Base-by-base conservation (phyloP, 1,140 invertebrate species). In the Pristionchus pacificus region DNA sequence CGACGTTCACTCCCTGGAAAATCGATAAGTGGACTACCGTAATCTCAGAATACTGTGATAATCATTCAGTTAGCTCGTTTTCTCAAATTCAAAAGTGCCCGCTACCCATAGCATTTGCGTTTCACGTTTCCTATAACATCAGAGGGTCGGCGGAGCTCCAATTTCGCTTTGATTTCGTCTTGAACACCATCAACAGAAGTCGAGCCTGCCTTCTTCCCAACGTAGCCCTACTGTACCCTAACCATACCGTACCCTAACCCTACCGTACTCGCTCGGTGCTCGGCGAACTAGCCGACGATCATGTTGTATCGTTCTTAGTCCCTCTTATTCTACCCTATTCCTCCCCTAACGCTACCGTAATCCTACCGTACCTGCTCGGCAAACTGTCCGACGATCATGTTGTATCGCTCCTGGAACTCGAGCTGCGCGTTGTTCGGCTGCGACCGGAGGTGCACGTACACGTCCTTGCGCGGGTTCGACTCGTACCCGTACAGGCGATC, bases 401-500 rank as follows among this genome's bases (percentile, higher is more conserved):
- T 91, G 1, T 89, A 88, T 71, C 95, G 88, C 81, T 93, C 91
- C 74, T 97, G 91, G 86, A 99, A 99, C 85, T 99, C 95, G 62
- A 91, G 80, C 81, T 94, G 91, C 2, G 93, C 95, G 84, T 95
- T 95, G 0, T 87, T 79, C 29, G 90, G 88, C 85, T 99, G 97
- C 78, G 88, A 85, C 74, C 88, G 95, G n/a, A 98, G 78, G 32
- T 82, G 90, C 84, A 98, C 93, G 24, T 91, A 87, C 1, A 99
- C 88, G 85, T 98, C 95, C 79, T 91, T 92, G 1, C 92, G 88
- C 33, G 89, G 90, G 86, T 92, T 91, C 6, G 91, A 91, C 83
- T 97, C 90, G 93, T 96, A 99, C 82, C 96, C 92, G 81, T 97
- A 98, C 32, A 89, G 77, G 61, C 88, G 79, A 79, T 89, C 88